These are phyloP conservation scores for Pyrrhia umbra DNA, from an alignment of 2,888 invertebrate species.

Conservation along the genomic window DNA sequence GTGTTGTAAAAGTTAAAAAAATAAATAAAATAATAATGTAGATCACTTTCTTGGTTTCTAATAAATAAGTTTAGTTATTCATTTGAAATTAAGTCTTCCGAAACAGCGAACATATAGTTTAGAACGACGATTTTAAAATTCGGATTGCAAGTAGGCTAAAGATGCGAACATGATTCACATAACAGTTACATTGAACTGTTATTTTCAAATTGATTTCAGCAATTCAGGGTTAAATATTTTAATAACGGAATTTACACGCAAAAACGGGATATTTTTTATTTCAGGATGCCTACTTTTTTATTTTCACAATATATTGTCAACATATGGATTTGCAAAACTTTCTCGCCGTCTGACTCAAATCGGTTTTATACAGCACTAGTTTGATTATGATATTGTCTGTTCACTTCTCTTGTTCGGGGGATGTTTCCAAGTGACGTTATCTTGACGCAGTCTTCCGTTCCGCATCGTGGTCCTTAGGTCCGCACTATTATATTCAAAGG, in stretches of 20 bases:
- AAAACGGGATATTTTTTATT: background rate
- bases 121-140: conserved; percentile 21
- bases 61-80: too few relatives aligned
- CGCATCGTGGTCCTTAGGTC: conserved; percentile 3
- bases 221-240: conserved; percentile 2
- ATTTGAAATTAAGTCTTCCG: too few relatives aligned
- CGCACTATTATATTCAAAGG: conserved; percentile 2
- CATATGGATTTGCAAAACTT: conserved; percentile 11
- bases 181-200: conserved; percentile 49
- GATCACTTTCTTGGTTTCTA: background rate
- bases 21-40: background rate
- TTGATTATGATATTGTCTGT: background rate
- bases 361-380: background rate
- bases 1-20: conserved; percentile 1
- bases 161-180: conserved; percentile 55
- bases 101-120: conserved; percentile 6
- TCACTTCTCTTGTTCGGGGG: background rate
- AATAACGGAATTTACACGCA: background rate
- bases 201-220: conserved; percentile 25
- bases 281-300: too few relatives aligned
- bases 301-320: too few relatives aligned
- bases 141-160: conserved; percentile 40
- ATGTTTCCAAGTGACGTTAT: conserved; percentile 49
- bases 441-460: conserved; percentile 50
- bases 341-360: background rate